Base-by-base conservation (phyloP, 2,888 invertebrate genomes). In the Coleophora deauratella region DNA sequence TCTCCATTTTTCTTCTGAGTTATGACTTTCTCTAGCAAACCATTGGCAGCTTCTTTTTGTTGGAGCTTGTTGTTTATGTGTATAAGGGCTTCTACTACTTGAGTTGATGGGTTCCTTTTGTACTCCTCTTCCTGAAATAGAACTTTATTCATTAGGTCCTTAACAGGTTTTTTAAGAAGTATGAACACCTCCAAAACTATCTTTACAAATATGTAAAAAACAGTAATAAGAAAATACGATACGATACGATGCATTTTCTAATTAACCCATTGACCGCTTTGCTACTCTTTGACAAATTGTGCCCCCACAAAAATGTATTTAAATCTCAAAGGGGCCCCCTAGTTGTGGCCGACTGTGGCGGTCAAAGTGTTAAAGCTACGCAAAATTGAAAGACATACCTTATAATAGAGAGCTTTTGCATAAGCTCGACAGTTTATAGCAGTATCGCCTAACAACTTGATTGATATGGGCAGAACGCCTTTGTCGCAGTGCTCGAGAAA, bases 401-500 rank as follows among this genome's bases (percentile, higher is more conserved):
- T 90, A 56, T 90, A 90, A 51, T 89, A 89, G 31, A 90, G 62
- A 0, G 89, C 90, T 56, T 89, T 89, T n/a, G 90, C 89, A 55
- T 89, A 91, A 73, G 90, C 90, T 50, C 96, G 89, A 67, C 98
- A 98, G 42, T 93, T 92, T 89, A 99, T 96, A 0, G 99, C 99
- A 38, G 95, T 90, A 53, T 96, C 94, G 0, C 98, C 98, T 0
- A 99, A 82, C 38, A 98, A 79, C 55, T 93, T 91, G 0, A 94
- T 91, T 41, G 96, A 93, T 49, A 99, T 89, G 0, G 99, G 98
- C 47, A 99, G 79, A 0, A 96, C 94, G 28, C 98, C 98, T 73
- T 95, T 95, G 66, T 99, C 99, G 61, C 99, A 99, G 70, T 99
- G 99, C 63, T 99, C 99, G 94, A 99, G 96, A 63, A 99, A 99